Evolutionary conservation across 1,140 invertebrate genomes (phyloP), one percentile per base, ranked within the genome.

Genomic region (Sitobion miscanthi): DNA sequence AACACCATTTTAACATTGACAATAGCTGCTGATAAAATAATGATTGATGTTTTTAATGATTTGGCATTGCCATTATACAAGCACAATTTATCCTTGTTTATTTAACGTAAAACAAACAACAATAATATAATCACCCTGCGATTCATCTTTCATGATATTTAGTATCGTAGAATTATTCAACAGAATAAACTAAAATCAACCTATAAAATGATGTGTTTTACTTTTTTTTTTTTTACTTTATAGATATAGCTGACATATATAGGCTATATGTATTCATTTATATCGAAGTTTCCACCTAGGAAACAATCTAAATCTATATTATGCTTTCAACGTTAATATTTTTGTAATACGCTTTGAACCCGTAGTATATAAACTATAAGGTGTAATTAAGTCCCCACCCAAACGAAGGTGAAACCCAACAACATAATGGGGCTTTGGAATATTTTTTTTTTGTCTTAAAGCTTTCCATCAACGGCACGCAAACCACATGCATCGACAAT

Each of bases 361-460:
- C 57, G 88, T 45, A 38, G 14, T 8, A 4, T 8, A 4, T 69
- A 35, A 52, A 52, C 49, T 23, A 90, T 69, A 90, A 62, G 25
- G 54, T 45, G 54, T 69, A 69, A 90, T 90, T 69, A 90, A 54
- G 52, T 89, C 54, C 57, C 38, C 89, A 8, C 38, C 54, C 89
- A 90, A 90, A 90, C 21, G 25, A 90, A 62, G 89, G 89, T 62
- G 89, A 90, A 90, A 90, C 89, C 54, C 38, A 17, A 69, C 54
- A n/a, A n/a, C 42, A 42, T 45, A 62, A 62, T 62, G 54, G 54
- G 52, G 54, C 38, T 90, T 69, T 69, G 38, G 42, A 90, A 90
- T 69, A 69, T 90, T 90, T 38, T 90, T 38, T 90, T 57, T 62
- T 23, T 20, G 38, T 90, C 88, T 42, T 90, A 30, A 62, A 90